phyloP scores from a whole-genome alignment of 1,140 invertebrate genomes.

The Panagrolaimus sp. region DNA sequence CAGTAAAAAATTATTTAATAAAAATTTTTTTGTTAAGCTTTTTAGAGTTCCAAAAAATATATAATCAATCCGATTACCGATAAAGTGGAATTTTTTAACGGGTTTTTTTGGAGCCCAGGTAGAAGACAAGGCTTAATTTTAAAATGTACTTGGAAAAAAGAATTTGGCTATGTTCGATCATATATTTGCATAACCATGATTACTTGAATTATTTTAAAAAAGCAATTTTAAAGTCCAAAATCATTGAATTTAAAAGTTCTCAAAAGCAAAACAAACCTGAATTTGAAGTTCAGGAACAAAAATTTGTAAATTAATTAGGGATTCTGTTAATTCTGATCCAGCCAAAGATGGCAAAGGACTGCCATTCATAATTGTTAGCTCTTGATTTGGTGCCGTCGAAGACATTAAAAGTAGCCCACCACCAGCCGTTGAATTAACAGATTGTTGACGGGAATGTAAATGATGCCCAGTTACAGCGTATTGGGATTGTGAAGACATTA shows the following conservation, averaged over 20 bases:
- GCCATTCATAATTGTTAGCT: not conserved
- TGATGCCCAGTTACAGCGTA: not conserved
- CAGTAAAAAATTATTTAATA: no score
- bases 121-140: no score
- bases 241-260: not conserved
- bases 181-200: no score
- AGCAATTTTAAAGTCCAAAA: no score
- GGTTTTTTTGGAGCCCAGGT: no score
- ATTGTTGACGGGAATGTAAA: not conserved
- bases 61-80: no score
- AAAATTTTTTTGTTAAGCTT: no score
- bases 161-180: no score
- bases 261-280: slow-evolving; percentile 61
- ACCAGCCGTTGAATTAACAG: not conserved
- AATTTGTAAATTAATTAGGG: slow-evolving; percentile 68
- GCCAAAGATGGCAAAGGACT: slow-evolving; percentile 12
- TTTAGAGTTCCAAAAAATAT: no score
- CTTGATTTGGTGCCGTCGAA: not conserved
- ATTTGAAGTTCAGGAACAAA: slow-evolving; percentile 62
- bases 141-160: no score
- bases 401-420: not conserved
- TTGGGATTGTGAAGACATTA: not conserved
- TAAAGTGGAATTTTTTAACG: no score
- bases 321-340: slow-evolving; percentile 64
- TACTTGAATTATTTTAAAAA: no score